Evolutionary conservation across 1,140 invertebrate species (phyloP).

Genomic region (Achroia grisella): DNA sequence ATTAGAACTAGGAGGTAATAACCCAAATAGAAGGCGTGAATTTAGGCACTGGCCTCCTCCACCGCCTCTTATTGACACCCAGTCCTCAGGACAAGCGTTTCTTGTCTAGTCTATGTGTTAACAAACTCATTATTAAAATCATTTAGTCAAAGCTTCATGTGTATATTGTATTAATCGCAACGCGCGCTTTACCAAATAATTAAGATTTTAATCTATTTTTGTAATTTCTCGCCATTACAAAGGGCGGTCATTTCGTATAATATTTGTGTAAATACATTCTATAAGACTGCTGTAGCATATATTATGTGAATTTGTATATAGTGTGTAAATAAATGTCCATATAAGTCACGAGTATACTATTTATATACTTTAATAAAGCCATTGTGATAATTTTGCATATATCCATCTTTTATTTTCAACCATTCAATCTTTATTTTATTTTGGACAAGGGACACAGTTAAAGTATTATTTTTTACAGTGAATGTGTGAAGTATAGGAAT

Average conservation of each 20-base stretch:
- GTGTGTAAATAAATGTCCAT: conserved; percentile 69
- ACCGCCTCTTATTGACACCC: conserved; percentile 58
- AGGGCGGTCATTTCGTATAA: conserved; percentile 57
- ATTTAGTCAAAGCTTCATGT: conserved; percentile 66
- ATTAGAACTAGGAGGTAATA: conserved; percentile 61
- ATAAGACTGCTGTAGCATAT: conserved; percentile 73
- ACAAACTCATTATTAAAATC: conserved; percentile 38
- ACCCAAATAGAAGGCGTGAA: conserved; percentile 53
- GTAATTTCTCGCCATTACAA: conserved; percentile 64
- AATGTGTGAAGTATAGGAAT: no score
- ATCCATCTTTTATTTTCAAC: conserved; percentile 36
- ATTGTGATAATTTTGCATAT: conserved; percentile 73
- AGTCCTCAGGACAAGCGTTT: conserved; percentile 63
- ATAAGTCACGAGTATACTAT: conserved; percentile 72
- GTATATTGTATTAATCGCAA: conserved; percentile 59
- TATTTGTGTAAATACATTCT: conserved; percentile 70
- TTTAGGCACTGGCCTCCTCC: conserved; percentile 64
- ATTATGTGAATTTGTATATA: conserved; percentile 70
- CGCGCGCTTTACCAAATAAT: conserved; percentile 70
- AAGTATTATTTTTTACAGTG: no score
- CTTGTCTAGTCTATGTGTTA: conserved; percentile 64
- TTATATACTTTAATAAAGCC: conserved; percentile 74
- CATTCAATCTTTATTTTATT: conserved; percentile 1
- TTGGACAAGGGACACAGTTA: no score
- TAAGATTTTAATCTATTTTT: conserved; percentile 69